Evolutionary conservation across 1,140 invertebrate species (phyloP), one percentile per base, ranked within the genome.

Genomic region (Uloborus diversus): DNA sequence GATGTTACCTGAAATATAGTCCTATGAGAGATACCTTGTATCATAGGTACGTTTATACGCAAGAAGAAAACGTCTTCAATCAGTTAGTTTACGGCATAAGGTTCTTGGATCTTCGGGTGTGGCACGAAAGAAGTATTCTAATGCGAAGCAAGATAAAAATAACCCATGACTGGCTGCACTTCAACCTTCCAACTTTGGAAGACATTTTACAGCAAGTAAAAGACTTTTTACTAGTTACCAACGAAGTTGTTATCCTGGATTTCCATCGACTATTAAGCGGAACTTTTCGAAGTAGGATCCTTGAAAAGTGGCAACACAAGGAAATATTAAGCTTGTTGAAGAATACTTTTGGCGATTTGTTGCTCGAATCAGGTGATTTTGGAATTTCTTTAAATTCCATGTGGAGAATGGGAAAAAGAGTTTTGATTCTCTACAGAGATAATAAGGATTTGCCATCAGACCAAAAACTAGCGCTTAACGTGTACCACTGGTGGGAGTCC

Each of bases 191-290:
- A 2, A 79, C 82, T 11, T 70, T 85, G 2, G 35, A 69, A 35
- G 80, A 82, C 14, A 61, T 84, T 1, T 57, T 84, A 1, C 53
- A 81, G 14, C 80, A 81, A 5, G 76, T 85, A 1, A 70, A 73
- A 37, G 42, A 68, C 13, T 85, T 85, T 42, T 30, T 84, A 73
- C 83, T 91, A 1, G 85, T 85, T 25, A 90, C 90, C 0, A 64
- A 81, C 4, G 87, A 89, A 87, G 87, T 93, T 7, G 88, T 93
- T 0, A 89, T 93, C 79, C 84, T 93, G 28, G 92, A 93, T 82
- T 90, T 93, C 28, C 91, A 91, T 76, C 89, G 92, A 82, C 92
- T 92, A 85, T 25, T 57, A n/a, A 79, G 47, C 49, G 81, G 70
- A 13, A 30, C 66, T n/a, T 49, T 66, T n/a, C 47, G 4, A n/a